These are phyloP conservation scores for Macropus fuliginosus DNA, from an alignment of 2,797 vertebrate species.

Conservation along the genomic window DNA sequence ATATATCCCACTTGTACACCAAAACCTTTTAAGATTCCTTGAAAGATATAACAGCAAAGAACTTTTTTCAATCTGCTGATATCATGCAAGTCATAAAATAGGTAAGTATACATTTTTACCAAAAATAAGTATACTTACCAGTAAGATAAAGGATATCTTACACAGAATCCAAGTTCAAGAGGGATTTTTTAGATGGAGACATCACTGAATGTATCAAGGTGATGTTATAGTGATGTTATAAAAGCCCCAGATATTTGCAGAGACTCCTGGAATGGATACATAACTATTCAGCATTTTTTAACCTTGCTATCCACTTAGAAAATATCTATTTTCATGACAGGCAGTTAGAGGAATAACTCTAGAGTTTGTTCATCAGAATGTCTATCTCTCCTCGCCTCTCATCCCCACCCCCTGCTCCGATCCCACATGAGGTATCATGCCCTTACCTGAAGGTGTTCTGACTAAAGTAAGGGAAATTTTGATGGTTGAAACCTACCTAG, in stretches of 20 bases:
- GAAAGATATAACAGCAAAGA: neutral
- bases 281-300: neutral
- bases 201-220: neutral
- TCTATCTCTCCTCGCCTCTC: no score
- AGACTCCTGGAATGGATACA: neutral
- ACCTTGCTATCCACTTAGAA: neutral
- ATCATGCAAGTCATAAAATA: neutral
- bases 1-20: neutral
- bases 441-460: no score
- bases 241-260: neutral
- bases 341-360: no score
- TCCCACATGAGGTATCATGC: no score
- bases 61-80: neutral
- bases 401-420: no score
- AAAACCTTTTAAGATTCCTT: neutral
- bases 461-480: no score
- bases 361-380: no score
- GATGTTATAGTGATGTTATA: neutral
- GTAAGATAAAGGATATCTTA: neutral
- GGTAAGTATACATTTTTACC: neutral
- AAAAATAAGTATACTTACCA: neutral
- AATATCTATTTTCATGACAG: no score
- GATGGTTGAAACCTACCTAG: no score
- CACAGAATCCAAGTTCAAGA: neutral
- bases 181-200: neutral